Evolutionary conservation across 2,113 vertebrate genomes (phyloP).

Genomic region (Diadophis punctatus): DNA sequence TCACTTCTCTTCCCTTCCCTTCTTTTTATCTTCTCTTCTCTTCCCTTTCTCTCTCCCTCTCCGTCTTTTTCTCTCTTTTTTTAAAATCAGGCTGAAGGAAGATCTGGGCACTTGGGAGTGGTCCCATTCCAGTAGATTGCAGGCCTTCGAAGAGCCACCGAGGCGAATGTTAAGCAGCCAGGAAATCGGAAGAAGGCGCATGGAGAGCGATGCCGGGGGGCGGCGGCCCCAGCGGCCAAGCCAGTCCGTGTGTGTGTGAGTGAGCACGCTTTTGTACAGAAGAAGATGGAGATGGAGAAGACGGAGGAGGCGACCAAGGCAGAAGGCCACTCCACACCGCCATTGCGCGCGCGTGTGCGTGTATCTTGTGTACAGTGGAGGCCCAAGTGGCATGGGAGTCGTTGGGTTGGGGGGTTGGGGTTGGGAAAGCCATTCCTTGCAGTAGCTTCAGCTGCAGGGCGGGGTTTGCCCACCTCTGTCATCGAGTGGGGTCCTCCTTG

Average conservation of each 20-base stretch:
- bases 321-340: background rate
- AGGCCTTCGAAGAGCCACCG: constrained; percentile 66
- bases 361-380: constrained; percentile 50
- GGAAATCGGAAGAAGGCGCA: constrained; percentile 58
- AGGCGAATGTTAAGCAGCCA: constrained; percentile 54
- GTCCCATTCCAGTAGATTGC: constrained; percentile 70
- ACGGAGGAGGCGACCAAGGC: constrained; percentile 7
- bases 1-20: too few species aligned
- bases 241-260: constrained; percentile 47
- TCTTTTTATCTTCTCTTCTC: too few species aligned
- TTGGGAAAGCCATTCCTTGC: background rate
- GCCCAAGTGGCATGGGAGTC: constrained; percentile 21
- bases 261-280: constrained; percentile 69
- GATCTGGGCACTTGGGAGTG: constrained; percentile 74
- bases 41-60: too few species aligned
- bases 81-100: constrained; percentile 69
- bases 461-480: background rate
- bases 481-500: background rate
- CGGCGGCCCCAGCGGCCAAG: constrained; percentile 64
- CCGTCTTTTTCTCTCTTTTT: constrained; percentile 9
- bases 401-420: constrained; percentile 43
- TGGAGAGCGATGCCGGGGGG: constrained; percentile 14
- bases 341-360: constrained; percentile 38
- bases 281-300: background rate
- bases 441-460: background rate